These are phyloP conservation scores for Spheniscus mendiculus DNA, from an alignment of 2,113 vertebrate species.

Conservation along the genomic window DNA sequence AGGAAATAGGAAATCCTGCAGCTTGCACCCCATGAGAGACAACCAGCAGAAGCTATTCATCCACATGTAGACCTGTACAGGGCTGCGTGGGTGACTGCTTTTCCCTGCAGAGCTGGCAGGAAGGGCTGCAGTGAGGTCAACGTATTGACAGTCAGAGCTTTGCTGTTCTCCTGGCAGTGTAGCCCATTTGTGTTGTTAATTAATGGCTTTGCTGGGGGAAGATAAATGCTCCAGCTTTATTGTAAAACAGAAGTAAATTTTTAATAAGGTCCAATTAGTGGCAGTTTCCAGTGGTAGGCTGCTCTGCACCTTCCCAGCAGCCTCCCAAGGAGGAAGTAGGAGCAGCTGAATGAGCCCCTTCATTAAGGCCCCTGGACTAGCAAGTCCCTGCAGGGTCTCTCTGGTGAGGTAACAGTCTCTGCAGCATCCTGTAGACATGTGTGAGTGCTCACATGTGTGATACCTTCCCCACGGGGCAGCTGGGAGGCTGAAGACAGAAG, in stretches of 20 bases:
- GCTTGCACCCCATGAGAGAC: neutral
- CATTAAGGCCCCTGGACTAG: neutral
- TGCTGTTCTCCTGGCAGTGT: neutral
- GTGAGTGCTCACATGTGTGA: fast-evolving
- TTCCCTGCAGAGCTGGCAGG: neutral
- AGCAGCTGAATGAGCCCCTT: neutral
- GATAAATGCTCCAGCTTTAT: constrained; percentile 32
- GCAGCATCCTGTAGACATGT: neutral
- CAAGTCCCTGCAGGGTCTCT: neutral
- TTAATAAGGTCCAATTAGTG: constrained; percentile 54
- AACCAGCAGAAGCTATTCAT: neutral
- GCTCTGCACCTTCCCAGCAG: neutral
- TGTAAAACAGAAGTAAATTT: constrained; percentile 46
- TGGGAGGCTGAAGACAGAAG: neutral
- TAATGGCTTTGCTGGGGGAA: constrained; percentile 29
- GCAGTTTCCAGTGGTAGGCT: neutral
- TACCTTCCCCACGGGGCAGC: fast-evolving
- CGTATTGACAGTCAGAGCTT: neutral
- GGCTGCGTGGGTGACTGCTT: neutral
- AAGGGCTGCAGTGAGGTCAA: neutral
- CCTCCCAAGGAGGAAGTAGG: neutral
- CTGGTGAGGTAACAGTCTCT: neutral
- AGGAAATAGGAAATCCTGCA: neutral
- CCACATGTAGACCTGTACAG: neutral
- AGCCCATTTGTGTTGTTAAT: constrained; percentile 15